These are phyloP conservation scores for Drepana arcuata DNA, from an alignment of 1,140 invertebrate genomes.

Conservation along the genomic window DNA sequence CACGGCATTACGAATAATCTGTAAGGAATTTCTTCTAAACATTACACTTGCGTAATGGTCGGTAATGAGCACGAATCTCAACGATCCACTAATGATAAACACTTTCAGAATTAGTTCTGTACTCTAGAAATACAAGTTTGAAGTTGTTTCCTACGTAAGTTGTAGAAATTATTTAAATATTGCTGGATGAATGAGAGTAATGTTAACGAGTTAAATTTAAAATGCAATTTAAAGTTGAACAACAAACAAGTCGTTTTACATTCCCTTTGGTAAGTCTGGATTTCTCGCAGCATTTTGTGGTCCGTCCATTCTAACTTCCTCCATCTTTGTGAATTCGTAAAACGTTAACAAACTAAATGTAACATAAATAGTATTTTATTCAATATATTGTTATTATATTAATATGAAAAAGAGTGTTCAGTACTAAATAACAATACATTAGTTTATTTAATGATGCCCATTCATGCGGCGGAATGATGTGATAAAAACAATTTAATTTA, in stretches of 20 bases:
- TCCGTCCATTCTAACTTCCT: slow-evolving; percentile 33
- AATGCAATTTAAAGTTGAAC: slow-evolving; percentile 58
- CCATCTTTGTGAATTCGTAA: slow-evolving; percentile 37
- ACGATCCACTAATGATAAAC: slow-evolving; percentile 7
- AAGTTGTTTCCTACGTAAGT: too few relatives aligned
- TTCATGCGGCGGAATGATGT: too few relatives aligned
- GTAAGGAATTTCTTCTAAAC: slow-evolving; percentile 12
- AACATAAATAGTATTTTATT: too few relatives aligned
- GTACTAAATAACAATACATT: too few relatives aligned
- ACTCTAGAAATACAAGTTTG: too few relatives aligned
- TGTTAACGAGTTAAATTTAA: slow-evolving; percentile 54
- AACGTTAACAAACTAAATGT: too few relatives aligned
- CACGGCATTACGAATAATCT: slow-evolving; percentile 24
- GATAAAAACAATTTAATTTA: too few relatives aligned
- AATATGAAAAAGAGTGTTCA: too few relatives aligned
- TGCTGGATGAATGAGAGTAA: slow-evolving; percentile 30
- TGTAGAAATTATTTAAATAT: slow-evolving; percentile 25
- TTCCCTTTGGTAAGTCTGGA: slow-evolving; percentile 47
- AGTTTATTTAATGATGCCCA: too few relatives aligned
- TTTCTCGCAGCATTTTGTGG: slow-evolving; percentile 47
- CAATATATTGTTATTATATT: too few relatives aligned
- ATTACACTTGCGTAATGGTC: slow-evolving; percentile 18
- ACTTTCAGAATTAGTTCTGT: too few relatives aligned
- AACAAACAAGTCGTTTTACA: slow-evolving; percentile 35
- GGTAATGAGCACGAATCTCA: slow-evolving; percentile 6